Evolutionary conservation across 2,113 vertebrate genomes (phyloP).

Genomic region (Pavo muticus): DNA sequence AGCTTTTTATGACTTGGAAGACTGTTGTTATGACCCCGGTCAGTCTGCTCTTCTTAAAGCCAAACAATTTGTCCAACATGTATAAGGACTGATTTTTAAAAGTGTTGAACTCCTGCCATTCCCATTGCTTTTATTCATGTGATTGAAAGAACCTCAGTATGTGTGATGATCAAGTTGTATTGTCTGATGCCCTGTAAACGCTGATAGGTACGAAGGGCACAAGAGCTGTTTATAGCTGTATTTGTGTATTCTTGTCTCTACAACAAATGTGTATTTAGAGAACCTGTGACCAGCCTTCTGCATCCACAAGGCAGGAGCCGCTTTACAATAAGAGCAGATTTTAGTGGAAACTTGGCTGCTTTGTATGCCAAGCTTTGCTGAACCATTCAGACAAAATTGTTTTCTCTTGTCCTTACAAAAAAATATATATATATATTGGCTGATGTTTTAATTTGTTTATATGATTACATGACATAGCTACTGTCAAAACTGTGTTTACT

Average conservation of each 20-base stretch:
- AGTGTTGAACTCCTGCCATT: constrained; percentile 35
- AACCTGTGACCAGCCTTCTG: constrained; percentile 3
- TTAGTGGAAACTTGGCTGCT: background rate
- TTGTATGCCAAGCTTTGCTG: background rate
- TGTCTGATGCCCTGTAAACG: constrained; percentile 56
- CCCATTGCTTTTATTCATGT: constrained; percentile 41
- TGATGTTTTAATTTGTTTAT: background rate
- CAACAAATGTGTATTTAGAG: constrained; percentile 18
- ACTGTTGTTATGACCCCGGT: constrained; percentile 57
- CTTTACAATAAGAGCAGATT: constrained; percentile 11
- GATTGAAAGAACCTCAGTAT: constrained; percentile 33
- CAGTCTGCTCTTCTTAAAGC: constrained; percentile 48
- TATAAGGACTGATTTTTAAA: constrained; percentile 47
- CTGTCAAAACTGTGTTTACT: background rate
- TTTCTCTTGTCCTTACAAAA: background rate
- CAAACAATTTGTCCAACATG: constrained; percentile 44
- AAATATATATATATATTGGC: background rate
- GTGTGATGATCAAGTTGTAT: constrained; percentile 16
- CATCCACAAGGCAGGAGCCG: background rate
- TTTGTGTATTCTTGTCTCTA: constrained; percentile 31
- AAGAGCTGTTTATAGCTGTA: background rate
- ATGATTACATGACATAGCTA: background rate
- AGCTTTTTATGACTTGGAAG: constrained; percentile 49
- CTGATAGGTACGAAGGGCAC: background rate
- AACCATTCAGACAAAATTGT: background rate